These are phyloP conservation scores for Caenorhabditis afra DNA, from an alignment of 2,888 invertebrate genomes.

Conservation along the genomic window DNA sequence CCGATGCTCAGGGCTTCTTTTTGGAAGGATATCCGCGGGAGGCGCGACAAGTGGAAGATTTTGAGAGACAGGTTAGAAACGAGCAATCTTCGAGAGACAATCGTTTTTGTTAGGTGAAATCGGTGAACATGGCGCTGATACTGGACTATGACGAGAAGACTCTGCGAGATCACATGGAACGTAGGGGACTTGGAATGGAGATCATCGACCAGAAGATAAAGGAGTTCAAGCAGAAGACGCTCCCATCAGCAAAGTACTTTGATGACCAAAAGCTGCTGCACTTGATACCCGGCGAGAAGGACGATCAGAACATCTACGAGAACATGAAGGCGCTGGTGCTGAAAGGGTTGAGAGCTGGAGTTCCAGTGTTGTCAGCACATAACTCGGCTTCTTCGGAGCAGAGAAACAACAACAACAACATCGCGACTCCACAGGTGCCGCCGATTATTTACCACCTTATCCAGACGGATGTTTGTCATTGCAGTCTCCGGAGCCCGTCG, in stretches of 20 bases:
- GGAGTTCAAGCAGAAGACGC: constrained; percentile 80
- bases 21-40: constrained; percentile 80
- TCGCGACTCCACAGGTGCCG: constrained; percentile 18
- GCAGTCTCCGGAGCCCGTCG: constrained; percentile 9
- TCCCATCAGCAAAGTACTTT: constrained; percentile 81
- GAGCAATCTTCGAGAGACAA: neutral
- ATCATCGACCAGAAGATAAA: constrained; percentile 71
- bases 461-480: neutral
- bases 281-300: constrained; percentile 80
- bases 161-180: constrained; percentile 78
- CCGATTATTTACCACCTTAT: neutral
- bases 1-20: constrained; percentile 74
- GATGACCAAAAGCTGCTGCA: constrained; percentile 80
- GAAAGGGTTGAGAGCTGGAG: constrained; percentile 74
- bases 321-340: constrained; percentile 75
- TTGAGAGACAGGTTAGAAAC: constrained; percentile 76
- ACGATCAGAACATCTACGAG: constrained; percentile 76
- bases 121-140: constrained; percentile 80
- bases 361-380: constrained; percentile 41
- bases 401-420: constrained; percentile 19
- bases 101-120: constrained; percentile 59
- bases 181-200: constrained; percentile 72
- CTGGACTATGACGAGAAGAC: constrained; percentile 80
- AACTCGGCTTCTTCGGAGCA: neutral
- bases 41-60: constrained; percentile 80